A percentile compares a stretch with the other conserved stretches of the same genome.
Conservation (phyloP, 1,140 invertebrate genomes). For the Rhagoletis pomonella region DNA sequence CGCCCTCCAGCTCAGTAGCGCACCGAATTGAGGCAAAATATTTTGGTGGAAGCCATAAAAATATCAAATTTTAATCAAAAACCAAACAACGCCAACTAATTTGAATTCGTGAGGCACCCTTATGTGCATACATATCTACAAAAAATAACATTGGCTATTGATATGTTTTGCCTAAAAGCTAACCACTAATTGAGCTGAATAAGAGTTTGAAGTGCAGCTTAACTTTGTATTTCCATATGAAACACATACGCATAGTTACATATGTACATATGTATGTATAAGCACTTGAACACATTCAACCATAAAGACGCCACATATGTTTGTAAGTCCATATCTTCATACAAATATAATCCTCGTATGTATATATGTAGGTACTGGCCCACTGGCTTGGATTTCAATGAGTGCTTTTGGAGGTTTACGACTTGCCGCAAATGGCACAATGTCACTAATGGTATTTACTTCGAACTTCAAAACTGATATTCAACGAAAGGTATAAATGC, state of each 20-base stretch:
- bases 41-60: no score
- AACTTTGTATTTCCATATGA: not conserved
- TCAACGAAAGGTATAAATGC: not conserved
- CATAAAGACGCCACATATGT: not conserved
- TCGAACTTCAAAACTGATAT: not conserved
- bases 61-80: no score
- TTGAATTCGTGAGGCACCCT: not conserved
- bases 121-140: not conserved
- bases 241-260: not conserved
- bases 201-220: conserved; percentile 24
- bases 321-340: no score
- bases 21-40: no score
- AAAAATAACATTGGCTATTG: not conserved
- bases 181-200: conserved; percentile 34
- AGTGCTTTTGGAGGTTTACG: conserved; percentile 26
- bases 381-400: conserved; percentile 13
- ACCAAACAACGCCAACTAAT: no score
- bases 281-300: not conserved
- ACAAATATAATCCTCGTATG: not conserved
- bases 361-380: not conserved
- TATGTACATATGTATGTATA: not conserved
- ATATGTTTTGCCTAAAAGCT: not conserved
- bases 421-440: conserved; percentile 42
- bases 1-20: no score
- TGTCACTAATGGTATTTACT: conserved; percentile 32